Evolutionary conservation across 2,888 invertebrate genomes (phyloP).

Genomic region (Troides aeacus): DNA sequence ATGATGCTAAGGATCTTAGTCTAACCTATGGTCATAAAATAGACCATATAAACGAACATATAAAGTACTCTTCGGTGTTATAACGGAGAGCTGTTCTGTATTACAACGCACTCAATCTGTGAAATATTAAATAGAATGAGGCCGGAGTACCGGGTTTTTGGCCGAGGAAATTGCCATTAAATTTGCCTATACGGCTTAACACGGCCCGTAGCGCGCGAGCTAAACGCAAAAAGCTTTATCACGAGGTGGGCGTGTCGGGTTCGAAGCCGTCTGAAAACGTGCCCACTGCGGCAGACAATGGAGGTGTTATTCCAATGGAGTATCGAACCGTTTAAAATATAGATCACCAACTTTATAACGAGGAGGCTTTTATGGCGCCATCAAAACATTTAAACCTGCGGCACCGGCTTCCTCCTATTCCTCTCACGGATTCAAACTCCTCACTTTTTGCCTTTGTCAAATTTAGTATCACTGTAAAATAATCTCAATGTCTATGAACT

Average conservation of each 20-base stretch:
- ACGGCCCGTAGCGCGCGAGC: constrained; percentile 42
- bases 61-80: too few relatives aligned
- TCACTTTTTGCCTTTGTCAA: not conserved
- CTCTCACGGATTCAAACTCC: constrained; percentile 42
- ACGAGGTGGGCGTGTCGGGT: constrained; percentile 37
- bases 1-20: too few relatives aligned
- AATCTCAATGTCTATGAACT: constrained; percentile 21
- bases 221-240: constrained; percentile 46
- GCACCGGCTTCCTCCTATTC: constrained; percentile 44
- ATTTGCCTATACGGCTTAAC: constrained; percentile 45
- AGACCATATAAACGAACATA: too few relatives aligned
- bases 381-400: constrained; percentile 60
- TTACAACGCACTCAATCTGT: constrained; percentile 18
- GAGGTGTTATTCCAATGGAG: constrained; percentile 32
- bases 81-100: not conserved
- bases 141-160: constrained; percentile 26
- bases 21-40: too few relatives aligned
- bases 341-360: constrained; percentile 56
- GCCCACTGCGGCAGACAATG: constrained; percentile 25
- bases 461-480: constrained; percentile 25
- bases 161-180: constrained; percentile 29
- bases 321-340: constrained; percentile 47
- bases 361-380: constrained; percentile 62
- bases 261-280: constrained; percentile 14
- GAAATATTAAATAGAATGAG: constrained; percentile 28